phyloP scores from a whole-genome alignment of 2,888 invertebrate species.

The Athalia circularis region DNA sequence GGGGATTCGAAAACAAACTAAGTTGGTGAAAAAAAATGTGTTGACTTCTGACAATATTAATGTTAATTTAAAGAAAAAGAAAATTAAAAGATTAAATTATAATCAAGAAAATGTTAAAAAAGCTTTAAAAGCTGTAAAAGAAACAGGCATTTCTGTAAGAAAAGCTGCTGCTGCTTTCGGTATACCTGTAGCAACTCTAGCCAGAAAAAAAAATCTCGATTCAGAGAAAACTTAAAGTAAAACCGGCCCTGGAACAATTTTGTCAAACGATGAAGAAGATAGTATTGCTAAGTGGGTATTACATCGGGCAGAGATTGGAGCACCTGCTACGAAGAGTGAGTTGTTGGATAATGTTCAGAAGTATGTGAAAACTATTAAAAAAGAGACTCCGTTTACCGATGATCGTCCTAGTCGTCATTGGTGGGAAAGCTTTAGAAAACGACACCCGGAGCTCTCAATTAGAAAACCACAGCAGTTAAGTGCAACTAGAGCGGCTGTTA shows the following conservation, averaged over 20 bases:
- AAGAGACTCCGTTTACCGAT: background rate
- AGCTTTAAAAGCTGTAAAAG: no score
- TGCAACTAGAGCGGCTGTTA: background rate
- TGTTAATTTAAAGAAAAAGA: no score
- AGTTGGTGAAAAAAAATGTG: no score
- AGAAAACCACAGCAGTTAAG: no score
- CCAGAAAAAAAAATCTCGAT: constrained; percentile 23
- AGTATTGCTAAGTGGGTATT: constrained; percentile 40
- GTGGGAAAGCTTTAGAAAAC: no score
- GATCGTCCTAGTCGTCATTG: no score
- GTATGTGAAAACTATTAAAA: background rate
- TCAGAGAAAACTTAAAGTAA: constrained; percentile 26
- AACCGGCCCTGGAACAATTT: constrained; percentile 40
- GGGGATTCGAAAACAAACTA: no score
- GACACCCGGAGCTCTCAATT: no score
- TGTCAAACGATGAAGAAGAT: constrained; percentile 32
- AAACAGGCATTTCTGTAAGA: constrained; percentile 31
- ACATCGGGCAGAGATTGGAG: constrained; percentile 25
- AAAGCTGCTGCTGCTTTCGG: constrained; percentile 41
- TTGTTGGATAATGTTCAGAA: constrained; percentile 43
- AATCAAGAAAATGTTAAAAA: no score
- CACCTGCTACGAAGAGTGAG: constrained; percentile 39
- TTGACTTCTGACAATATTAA: no score
- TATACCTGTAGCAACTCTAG: constrained; percentile 35
- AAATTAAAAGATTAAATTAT: no score